Base-by-base conservation (phyloP, 2,888 invertebrate genomes). In the Gastracanthus pulcherrimus region DNA sequence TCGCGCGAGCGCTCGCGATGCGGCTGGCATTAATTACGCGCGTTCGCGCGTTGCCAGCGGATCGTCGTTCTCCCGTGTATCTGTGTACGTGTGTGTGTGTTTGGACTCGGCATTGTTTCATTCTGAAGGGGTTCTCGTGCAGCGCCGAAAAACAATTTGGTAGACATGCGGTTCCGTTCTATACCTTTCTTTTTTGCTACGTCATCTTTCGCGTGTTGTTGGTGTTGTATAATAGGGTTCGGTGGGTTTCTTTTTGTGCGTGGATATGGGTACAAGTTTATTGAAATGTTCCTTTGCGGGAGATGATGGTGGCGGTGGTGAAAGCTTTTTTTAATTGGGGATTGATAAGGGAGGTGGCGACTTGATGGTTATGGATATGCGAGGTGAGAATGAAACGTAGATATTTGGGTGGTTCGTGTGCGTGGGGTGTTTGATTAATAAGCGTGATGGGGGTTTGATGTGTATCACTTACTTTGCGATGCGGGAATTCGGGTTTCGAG, bases 11-110 rank as follows among this genome's bases (percentile, higher is more conserved):
- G 19, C 36, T 26, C 38, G 19, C 36, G 19, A 48, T 51, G 3
- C 6, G 48, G 23, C 29, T 31, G 51, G 51, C 69, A 38, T 71
- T 55, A 70, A 45, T 78, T 70, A 29, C 67, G 36, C 29, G 70
- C 70, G 36, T 31, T 29, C 48, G 48, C 9, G 71, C 64, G 23
- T 66, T 66, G 67, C 9, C 16, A 3, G 55, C 76, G 41, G 69
- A 69, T 76, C 69, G 69, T 64, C 55, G 16, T n/a, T 45, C n/a
- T n/a, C 45, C 9, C 45, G 45, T 0, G n/a, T 11, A 7, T 0
- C 13, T 45, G 13, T 11, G 2, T 45, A 1, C n/a, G 9, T n/a
- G 19, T 62, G 9, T 31, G 31, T 62, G n/a, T 62, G n/a, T 34
- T 62, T 62, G 31, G n/a, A 62, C 13, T 31, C 34, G 34, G 19